Percentiles rank a stretch among this genome's conserved stretches.
phyloP scores from a whole-genome alignment of 2,113 vertebrate species.

The Vireo altiloquus region DNA sequence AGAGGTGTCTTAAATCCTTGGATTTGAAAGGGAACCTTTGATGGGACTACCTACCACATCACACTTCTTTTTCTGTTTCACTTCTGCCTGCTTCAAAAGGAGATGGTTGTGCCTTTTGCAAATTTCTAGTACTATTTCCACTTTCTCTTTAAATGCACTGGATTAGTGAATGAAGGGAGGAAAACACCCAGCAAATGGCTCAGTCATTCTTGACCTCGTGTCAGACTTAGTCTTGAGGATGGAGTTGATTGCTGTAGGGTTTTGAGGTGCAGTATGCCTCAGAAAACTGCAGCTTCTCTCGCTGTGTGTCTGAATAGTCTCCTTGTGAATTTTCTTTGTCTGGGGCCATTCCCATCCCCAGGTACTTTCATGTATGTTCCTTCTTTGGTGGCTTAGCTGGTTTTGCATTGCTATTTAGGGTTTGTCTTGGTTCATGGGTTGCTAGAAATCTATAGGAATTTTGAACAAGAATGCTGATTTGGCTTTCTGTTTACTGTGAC shows the following conservation, averaged over 20 bases:
- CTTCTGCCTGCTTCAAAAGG: background rate
- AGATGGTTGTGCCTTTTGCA: background rate
- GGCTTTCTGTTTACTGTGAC: background rate
- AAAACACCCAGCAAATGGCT: rapidly evolving
- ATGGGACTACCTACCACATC: background rate
- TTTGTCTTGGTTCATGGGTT: background rate
- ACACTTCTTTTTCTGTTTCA: background rate
- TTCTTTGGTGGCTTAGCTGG: background rate
- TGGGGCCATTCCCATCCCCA: background rate
- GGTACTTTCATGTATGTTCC: background rate
- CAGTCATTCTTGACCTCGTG: background rate
- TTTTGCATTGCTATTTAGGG: background rate
- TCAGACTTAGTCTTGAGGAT: background rate
- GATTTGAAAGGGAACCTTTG: background rate
- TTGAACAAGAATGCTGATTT: background rate
- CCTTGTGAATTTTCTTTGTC: background rate
- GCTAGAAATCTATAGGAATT: background rate
- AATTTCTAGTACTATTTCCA: background rate
- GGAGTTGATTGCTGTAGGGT: background rate
- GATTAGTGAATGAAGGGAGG: background rate
- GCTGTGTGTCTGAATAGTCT: background rate
- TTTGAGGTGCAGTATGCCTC: background rate
- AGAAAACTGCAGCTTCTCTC: background rate
- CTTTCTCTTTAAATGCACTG: background rate
- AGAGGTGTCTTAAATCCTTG: background rate